These are phyloP conservation scores for Phoxinus dragarum DNA, from an alignment of 2,797 vertebrate species.

Conservation along the genomic window DNA sequence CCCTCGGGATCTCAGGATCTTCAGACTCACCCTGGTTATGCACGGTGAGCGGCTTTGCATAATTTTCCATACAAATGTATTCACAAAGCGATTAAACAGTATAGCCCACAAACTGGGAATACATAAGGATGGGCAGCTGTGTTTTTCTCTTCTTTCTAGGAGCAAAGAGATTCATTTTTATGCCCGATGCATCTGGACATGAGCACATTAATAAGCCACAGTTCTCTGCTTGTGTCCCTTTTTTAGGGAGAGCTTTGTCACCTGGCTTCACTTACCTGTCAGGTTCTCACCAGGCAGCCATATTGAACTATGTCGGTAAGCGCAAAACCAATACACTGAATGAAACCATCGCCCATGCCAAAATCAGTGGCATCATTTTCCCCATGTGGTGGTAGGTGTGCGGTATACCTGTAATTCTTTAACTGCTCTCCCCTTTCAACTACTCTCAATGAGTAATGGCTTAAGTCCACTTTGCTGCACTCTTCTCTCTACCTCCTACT, in stretches of 20 bases:
- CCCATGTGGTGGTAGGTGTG: not conserved
- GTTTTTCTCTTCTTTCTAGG: slow-evolving; percentile 33
- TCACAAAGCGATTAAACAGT: slow-evolving; percentile 44
- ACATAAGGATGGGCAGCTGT: slow-evolving; percentile 10
- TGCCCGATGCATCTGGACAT: slow-evolving; percentile 7
- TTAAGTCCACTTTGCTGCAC: slow-evolving; percentile 29
- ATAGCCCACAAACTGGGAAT: slow-evolving; percentile 28
- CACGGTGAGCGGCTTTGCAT: slow-evolving; percentile 47
- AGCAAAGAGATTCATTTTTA: slow-evolving; percentile 10
- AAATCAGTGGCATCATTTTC: not conserved
- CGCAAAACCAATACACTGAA: not conserved
- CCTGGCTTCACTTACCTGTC: not conserved
- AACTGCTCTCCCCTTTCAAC: slow-evolving; percentile 7
- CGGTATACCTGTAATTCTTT: not conserved
- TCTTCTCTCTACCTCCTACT: slow-evolving; percentile 32
- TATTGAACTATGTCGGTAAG: not conserved
- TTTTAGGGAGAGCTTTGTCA: not conserved
- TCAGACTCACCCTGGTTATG: slow-evolving; percentile 56
- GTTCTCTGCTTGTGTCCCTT: not conserved
- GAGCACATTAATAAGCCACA: slow-evolving; percentile 45
- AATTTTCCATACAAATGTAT: slow-evolving; percentile 53
- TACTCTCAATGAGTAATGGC: slow-evolving; percentile 33
- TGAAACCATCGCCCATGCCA: not conserved
- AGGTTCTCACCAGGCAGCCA: slow-evolving; percentile 16
- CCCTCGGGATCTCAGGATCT: slow-evolving; percentile 35